Base-by-base conservation (phyloP, 2,888 invertebrate genomes). In the Bembecia ichneumoniformis region DNA sequence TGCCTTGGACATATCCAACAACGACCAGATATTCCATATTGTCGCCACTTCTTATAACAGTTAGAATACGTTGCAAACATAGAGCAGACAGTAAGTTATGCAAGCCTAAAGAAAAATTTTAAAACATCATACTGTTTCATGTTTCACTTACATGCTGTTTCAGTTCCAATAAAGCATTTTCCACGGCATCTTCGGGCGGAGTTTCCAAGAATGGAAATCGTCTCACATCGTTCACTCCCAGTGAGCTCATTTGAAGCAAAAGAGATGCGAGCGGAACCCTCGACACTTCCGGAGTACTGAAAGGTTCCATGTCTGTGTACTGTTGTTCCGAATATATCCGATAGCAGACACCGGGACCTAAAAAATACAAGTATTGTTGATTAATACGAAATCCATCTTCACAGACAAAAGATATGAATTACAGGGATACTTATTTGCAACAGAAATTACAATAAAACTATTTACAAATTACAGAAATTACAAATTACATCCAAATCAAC, bases 131-230 rank as follows among this genome's bases (percentile, higher is more conserved):
- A n/a, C n/a, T n/a, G n/a, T n/a, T n/a, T n/a, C n/a, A n/a, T n/a
- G n/a, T n/a, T n/a, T n/a, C 5, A 74, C 88, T 66, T 64, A 93
- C 95, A 76, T 96, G 96, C 66, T 95, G 95, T 74, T 96, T 96
- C 17, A 99, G 84, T 49, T 94, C 93, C 50, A 93, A 77, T 55
- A 99, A 88, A 0, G 97, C 93, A 67, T 94, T 94, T 69, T 98
- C 97, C 45, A 99, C 89, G 44, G 93, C 93, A 44, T 94, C 92
- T 9, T 90, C 83, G 0, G 93, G 90, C 0, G 99, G 99, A n/a
- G 95, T 90, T 77, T 99, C 98, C 50, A 99, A 89, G 69, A 98
- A 99, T 0, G 98, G 98, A 82, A 99, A 99, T 60, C 93, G 89
- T 49, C 96, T 89, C 3, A 96, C 94, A 82, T 99, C 95, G 45